Base-by-base conservation (phyloP, 2,113 vertebrate species). In the Micromys minutus region DNA sequence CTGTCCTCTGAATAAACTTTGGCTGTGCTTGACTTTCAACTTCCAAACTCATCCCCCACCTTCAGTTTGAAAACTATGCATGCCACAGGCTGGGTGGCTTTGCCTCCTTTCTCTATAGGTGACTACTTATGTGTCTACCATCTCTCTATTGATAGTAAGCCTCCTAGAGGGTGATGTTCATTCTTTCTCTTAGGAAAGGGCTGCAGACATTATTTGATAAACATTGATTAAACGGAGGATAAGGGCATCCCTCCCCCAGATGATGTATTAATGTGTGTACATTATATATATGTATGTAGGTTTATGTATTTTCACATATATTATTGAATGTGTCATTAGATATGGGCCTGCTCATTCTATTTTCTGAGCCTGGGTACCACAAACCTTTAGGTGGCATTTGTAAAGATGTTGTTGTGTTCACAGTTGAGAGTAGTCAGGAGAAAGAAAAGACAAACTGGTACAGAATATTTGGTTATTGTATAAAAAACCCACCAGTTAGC, bases 391-490 rank as follows among this genome's bases (percentile, higher is more conserved):
- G 94, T 92, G 63, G 88, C 90, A 90, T 92, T 93, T 94, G 90
- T 96, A 81, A 92, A 93, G 95, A 93, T 83, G n/a, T 59, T 85
- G 34, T 81, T 22, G 65, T 94, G 69, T 97, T 93, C 93, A 93
- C 0, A 88, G 92, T 95, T 95, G 88, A 94, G 47, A 69, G 71
- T 85, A 88, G 95, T 94, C 71, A 94, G 77, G 72, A 67, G n/a
- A 91, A 96, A 87, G 79, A 89, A 88, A 96, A 76, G 95, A 95
- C 96, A 96, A 94, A 94, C 95, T 15, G 13, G 31, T 34, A 67
- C 13, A 34, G 31, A 31, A 67, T 67, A 67, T 34, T 34, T 65
- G 63, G 3, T 34, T 31, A 34, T 67, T 67, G 12, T 16, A 15
- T 34, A 34, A 13, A 67, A 34, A 67, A 34, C 5, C 65, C 15